A percentile compares a stretch with the other conserved stretches of the same genome.
phyloP scores from a whole-genome alignment of 2,797 vertebrate species.

The Danio choprae region DNA sequence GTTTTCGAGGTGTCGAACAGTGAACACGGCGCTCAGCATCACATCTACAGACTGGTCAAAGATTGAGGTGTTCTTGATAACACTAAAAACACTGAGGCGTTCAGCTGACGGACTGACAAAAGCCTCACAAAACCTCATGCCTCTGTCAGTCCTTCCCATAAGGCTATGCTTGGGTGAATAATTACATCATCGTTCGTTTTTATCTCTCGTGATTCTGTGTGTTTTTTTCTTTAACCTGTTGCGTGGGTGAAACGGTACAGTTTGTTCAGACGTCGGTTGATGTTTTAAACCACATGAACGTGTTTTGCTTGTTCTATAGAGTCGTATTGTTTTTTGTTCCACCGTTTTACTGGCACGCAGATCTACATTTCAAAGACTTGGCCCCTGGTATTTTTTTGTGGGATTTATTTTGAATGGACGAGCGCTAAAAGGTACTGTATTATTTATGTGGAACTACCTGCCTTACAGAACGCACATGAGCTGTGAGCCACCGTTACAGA shows the following conservation, averaged over 20 bases:
- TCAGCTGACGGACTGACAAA: constrained; percentile 49
- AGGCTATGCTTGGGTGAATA: constrained; percentile 76
- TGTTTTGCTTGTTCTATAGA: constrained; percentile 66
- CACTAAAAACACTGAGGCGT: constrained; percentile 57
- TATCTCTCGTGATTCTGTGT: constrained; percentile 49
- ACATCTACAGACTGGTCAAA: constrained; percentile 98
- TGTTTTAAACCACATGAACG: constrained; percentile 74
- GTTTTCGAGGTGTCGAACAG: constrained; percentile 99
- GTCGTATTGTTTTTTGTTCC: constrained; percentile 38
- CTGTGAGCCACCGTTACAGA: constrained; percentile 1
- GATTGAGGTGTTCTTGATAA: constrained; percentile 82
- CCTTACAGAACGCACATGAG: constrained; percentile 37
- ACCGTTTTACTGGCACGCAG: constrained; percentile 14
- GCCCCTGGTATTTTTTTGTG: constrained; percentile 64
- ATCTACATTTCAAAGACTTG: constrained; percentile 23
- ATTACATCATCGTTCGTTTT: constrained; percentile 44
- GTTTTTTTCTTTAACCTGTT: constrained; percentile 80
- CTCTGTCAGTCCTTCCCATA: constrained; percentile 62
- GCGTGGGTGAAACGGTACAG: constrained; percentile 83
- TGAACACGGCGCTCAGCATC: constrained; percentile 98
- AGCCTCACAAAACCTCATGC: constrained; percentile 81
- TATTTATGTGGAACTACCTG: constrained; percentile 39
- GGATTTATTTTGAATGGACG: constrained; percentile 16
- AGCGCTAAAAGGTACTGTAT: constrained; percentile 38
- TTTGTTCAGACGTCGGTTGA: constrained; percentile 55